These are phyloP conservation scores for Aethes cnicana DNA, from an alignment of 2,888 invertebrate species.

Conservation along the genomic window DNA sequence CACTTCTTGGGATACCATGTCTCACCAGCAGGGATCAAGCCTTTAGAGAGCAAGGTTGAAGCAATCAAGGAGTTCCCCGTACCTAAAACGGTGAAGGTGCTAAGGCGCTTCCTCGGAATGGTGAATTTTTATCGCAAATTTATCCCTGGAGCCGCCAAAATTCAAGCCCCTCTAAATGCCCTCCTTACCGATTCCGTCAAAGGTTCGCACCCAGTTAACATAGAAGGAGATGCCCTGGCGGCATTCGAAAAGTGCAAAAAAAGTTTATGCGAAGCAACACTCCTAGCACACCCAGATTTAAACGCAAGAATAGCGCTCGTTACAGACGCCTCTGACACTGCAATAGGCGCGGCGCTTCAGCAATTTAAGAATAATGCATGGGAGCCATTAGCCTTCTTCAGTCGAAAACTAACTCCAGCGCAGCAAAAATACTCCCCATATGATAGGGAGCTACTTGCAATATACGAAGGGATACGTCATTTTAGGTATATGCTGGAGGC, in stretches of 20 bases:
- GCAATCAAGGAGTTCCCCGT: slow-evolving; percentile 39
- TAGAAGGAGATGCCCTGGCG: slow-evolving; percentile 29
- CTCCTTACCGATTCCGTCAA: slow-evolving; percentile 32
- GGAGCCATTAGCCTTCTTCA: slow-evolving; percentile 48
- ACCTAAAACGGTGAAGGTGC: slow-evolving; percentile 41
- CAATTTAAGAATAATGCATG: slow-evolving; percentile 34
- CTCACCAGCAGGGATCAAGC: slow-evolving; percentile 35
- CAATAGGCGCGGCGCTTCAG: slow-evolving; percentile 49
- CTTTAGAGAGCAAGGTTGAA: slow-evolving; percentile 40
- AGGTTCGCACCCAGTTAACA: slow-evolving; percentile 33
- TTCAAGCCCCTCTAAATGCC: slow-evolving; percentile 41
- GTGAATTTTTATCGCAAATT: slow-evolving; percentile 48
- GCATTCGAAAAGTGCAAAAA: slow-evolving; percentile 37
- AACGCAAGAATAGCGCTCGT: slow-evolving; percentile 38
- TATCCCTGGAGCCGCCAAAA: slow-evolving; percentile 41
- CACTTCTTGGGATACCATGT: slow-evolving; percentile 38
- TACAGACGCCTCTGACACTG: slow-evolving; percentile 48
- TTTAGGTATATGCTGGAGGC: slow-evolving; percentile 50
- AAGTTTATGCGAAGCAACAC: slow-evolving; percentile 36
- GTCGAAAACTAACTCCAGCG: slow-evolving; percentile 39
- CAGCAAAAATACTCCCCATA: slow-evolving; percentile 49
- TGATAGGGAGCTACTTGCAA: slow-evolving; percentile 50
- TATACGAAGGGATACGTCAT: slow-evolving; percentile 44
- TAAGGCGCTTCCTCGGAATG: slow-evolving; percentile 47
- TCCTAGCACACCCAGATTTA: slow-evolving; percentile 40